Conservation (phyloP, 2,888 invertebrate genomes). For the Hydroisotoma schaefferi region DNA sequence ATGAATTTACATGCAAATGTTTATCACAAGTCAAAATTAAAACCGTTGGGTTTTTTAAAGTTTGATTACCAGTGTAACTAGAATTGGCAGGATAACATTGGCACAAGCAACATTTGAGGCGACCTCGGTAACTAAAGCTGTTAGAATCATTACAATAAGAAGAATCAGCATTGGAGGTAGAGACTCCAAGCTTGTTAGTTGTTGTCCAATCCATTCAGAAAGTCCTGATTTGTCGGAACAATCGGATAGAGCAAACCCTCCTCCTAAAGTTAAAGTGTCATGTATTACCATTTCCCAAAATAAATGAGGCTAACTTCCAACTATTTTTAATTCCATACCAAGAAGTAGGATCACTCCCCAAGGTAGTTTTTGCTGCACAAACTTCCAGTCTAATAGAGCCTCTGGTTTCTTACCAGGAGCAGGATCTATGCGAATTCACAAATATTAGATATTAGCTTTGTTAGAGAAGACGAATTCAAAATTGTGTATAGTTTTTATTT, state of each 20-base stretch:
- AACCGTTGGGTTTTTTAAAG: too few relatives aligned
- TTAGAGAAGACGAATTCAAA: too few relatives aligned
- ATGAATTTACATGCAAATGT: too few relatives aligned
- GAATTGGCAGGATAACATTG: conserved; percentile 78
- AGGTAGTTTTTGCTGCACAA: conserved; percentile 27
- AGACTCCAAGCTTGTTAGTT: conserved; percentile 63
- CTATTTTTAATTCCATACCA: neutral
- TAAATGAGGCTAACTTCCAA: neutral
- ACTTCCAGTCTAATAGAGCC: conserved; percentile 35
- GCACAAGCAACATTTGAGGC: conserved; percentile 76
- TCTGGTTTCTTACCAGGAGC: conserved; percentile 19
- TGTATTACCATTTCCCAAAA: neutral
- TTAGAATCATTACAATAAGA: conserved; percentile 70
- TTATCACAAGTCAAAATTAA: too few relatives aligned
- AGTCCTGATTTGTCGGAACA: conserved; percentile 77
- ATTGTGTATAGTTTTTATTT: too few relatives aligned
- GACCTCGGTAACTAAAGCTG: conserved; percentile 73
- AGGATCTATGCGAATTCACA: neutral
- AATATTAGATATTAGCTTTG: too few relatives aligned
- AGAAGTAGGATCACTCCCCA: conserved; percentile 32
- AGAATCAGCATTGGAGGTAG: conserved; percentile 65
- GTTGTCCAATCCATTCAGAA: conserved; percentile 69
- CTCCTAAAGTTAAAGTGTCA: conserved; percentile 57
- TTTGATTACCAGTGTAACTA: conserved; percentile 74
- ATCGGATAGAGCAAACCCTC: conserved; percentile 86